phyloP scores from a whole-genome alignment of 1,140 invertebrate species.

The Caenorhabditis brenneri region DNA sequence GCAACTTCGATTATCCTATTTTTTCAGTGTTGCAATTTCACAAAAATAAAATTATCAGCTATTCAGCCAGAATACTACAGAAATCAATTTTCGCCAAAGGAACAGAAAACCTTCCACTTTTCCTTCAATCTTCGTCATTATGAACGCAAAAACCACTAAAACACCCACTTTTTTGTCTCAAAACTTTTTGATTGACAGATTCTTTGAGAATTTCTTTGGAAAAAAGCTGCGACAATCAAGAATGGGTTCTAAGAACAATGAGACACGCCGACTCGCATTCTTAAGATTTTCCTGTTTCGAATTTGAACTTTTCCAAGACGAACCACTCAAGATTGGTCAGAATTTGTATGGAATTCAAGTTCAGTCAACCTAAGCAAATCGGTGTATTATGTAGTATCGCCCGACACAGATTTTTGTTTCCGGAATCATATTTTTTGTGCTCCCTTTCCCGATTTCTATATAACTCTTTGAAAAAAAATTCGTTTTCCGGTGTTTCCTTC shows the following conservation, averaged over 20 bases:
- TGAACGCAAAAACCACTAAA: no score
- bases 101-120: neutral
- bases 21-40: no score
- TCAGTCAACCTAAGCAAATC: slow-evolving; percentile 20
- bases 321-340: no score
- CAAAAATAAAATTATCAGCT: no score
- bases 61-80: no score
- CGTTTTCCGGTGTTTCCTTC: neutral
- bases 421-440: neutral
- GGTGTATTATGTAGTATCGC: slow-evolving; percentile 41
- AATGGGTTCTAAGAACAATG: neutral
- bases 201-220: no score
- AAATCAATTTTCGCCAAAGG: no score
- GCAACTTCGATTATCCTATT: no score
- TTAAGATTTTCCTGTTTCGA: no score
- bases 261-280: no score
- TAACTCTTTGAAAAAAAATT: neutral
- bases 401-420: neutral
- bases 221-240: neutral
- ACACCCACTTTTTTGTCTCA: neutral
- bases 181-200: neutral
- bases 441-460: neutral
- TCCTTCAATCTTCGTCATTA: neutral
- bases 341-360: neutral
- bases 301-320: no score